Evolutionary conservation across 1,140 invertebrate species (phyloP), one percentile per base, ranked within the genome.

Genomic region (Drosophila chauvacae): DNA sequence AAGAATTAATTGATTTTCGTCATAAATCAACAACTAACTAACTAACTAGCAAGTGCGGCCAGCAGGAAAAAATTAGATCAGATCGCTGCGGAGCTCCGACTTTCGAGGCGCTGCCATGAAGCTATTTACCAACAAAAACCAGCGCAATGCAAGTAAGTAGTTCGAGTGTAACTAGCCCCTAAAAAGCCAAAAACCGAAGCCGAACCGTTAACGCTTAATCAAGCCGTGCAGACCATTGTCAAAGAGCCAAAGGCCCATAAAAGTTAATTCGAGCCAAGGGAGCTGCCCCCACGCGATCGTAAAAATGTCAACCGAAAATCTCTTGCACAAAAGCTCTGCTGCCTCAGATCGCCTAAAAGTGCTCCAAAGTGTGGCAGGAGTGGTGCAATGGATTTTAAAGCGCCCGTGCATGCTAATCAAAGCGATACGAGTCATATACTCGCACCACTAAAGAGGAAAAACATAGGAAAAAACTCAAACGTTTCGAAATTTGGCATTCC

Each of bases 81-180:
- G 28, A 72, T 72, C 44, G 42, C 37, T 37, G 30, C 26, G 41
- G 68, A 53, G 41, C 51, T 16, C 39, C n/a, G 44, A 18, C 58
- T 65, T 56, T 41, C 47, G 28, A 39, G 47, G 51, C 37, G 33
- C 66, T 20, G 64, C 80, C 84, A 87, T 87, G 84, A 87, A 87
- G 80, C 80, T 87, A 53, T 87, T 87, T 64, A 62, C 84, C 66
- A 87, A 80, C 55, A 68, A 88, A 80, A 90, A 68, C 39, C 84
- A 87, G 73, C 84, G 84, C 80, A 90, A 87, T 87, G 77, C 84
- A 90, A 88, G 84, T 87, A 81, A 87, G 84, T 87, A 86, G 35
- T 33, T 41, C 14, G 53, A 56, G 14, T 37, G 51, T 39, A 56
- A 56, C 23, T 41, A 50, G 51, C 41, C 65, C 37, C 42, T 39